phyloP scores from a whole-genome alignment of 2,797 vertebrate species.

The Fistularia commersonii region DNA sequence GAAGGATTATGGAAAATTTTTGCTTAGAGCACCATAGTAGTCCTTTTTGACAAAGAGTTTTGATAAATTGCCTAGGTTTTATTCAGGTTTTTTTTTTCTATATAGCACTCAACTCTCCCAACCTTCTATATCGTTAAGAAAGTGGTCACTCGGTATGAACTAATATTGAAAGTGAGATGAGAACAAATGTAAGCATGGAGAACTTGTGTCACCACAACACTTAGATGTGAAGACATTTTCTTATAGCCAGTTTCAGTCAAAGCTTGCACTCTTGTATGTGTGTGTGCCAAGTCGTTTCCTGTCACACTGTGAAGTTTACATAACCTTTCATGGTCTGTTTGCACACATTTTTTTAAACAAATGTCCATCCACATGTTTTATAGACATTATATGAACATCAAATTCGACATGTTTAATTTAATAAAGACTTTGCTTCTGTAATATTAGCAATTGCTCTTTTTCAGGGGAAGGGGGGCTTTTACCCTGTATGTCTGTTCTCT shows the following conservation, averaged over 20 bases:
- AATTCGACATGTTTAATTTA: no score
- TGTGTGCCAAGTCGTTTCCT: neutral
- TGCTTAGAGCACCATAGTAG: neutral
- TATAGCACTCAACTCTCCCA: neutral
- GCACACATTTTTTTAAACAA: neutral
- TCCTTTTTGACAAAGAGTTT: conserved; percentile 5
- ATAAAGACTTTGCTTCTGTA: no score
- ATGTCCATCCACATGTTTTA: no score
- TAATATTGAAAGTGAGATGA: conserved; percentile 19
- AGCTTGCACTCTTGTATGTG: neutral
- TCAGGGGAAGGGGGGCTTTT: no score
- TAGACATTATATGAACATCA: no score
- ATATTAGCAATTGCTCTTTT: no score
- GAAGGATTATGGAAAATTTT: no score
- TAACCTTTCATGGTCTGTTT: neutral
- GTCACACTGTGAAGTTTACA: conserved; percentile 1
- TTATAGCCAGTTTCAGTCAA: conserved; percentile 10
- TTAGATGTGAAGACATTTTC: conserved; percentile 9
- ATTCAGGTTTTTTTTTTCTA: conserved; percentile 2
- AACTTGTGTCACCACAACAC: neutral
- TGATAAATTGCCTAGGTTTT: neutral
- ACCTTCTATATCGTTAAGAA: conserved; percentile 8
- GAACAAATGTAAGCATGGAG: conserved; percentile 7
- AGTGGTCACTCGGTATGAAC: conserved; percentile 13
- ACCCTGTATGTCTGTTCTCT: neutral